phyloP scores from a whole-genome alignment of 2,888 invertebrate genomes.

The Phymatocera aterrima region DNA sequence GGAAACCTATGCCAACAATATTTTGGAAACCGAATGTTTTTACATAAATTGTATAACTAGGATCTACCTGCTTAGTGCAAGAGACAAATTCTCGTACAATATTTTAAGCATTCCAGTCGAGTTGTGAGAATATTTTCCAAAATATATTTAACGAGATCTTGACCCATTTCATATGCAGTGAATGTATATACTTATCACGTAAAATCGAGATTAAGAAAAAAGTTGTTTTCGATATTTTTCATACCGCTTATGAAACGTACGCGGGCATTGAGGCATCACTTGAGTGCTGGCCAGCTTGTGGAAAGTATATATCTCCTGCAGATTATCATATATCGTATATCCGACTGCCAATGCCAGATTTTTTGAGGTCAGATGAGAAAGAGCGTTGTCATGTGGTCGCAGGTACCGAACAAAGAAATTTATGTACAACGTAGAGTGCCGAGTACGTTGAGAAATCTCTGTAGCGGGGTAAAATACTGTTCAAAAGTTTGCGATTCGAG shows the following conservation, averaged over 20 bases:
- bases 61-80: no score
- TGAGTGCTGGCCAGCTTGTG: neutral
- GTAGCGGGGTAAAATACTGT: neutral
- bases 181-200: no score
- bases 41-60: neutral
- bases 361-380: slow-evolving; percentile 25
- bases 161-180: no score
- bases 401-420: neutral
- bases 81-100: no score
- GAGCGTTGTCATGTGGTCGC: neutral
- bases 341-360: slow-evolving; percentile 16
- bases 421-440: no score
- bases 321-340: no score
- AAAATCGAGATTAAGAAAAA: neutral
- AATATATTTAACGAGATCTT: no score
- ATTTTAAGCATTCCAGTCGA: no score
- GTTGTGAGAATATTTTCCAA: no score
- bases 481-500: neutral
- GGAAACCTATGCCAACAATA: no score
- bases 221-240: neutral
- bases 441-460: neutral
- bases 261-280: no score
- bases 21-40: no score
- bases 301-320: neutral
- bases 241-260: neutral